phyloP scores from a whole-genome alignment of 2,113 vertebrate species.

The Hylia prasina region DNA sequence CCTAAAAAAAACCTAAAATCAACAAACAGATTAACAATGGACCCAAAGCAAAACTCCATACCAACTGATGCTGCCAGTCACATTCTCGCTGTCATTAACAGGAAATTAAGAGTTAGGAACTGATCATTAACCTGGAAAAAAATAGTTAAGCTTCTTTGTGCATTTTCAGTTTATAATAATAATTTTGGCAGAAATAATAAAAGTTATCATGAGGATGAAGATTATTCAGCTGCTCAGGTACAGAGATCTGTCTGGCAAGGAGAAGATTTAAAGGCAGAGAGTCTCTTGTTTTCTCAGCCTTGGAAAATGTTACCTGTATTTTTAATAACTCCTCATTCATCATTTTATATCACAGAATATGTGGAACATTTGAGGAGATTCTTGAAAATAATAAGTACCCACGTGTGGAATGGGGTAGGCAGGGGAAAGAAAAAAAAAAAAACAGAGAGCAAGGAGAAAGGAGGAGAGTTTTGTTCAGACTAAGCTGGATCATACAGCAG shows the following conservation, averaged over 20 bases:
- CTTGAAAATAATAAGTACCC: background rate
- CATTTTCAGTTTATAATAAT: background rate
- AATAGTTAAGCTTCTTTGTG: background rate
- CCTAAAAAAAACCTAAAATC: background rate
- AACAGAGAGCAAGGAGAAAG: background rate
- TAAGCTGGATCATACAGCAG: background rate
- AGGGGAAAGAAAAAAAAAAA: background rate
- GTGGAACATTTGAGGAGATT: background rate
- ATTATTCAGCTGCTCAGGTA: background rate
- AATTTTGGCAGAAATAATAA: background rate
- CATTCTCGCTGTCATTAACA: background rate
- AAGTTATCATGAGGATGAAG: background rate
- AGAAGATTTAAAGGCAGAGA: background rate
- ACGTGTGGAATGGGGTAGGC: background rate
- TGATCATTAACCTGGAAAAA: background rate
- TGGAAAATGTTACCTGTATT: background rate
- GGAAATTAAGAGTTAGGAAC: background rate
- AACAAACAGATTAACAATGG: background rate
- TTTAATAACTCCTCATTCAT: background rate
- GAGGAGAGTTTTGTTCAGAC: background rate
- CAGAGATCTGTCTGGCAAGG: background rate
- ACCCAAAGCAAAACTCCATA: fast-evolving
- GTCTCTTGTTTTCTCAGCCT: background rate
- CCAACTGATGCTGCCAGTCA: background rate
- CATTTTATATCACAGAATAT: background rate